Evolutionary conservation across 2,888 invertebrate species (phyloP), one percentile per base, ranked within the genome.

Genomic region (Drosophila peninsularis): DNA sequence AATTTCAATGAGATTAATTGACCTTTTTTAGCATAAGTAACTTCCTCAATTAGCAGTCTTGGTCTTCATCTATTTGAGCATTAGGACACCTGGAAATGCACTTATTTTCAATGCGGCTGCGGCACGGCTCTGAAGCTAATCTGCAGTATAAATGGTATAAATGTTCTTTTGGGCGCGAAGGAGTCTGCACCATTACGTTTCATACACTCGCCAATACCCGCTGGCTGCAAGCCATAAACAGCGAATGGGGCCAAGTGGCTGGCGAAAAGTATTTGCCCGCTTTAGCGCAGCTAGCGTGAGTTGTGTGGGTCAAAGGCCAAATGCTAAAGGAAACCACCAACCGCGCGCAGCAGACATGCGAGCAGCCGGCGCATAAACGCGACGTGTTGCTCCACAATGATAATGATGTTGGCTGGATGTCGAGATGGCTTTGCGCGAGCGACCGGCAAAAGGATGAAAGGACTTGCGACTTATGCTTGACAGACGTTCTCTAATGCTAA

Each of bases 281-380:
- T 55, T 60, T 39, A 57, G 47, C 52, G 65, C 71, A 75, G 54
- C 55, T 73, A 13, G 65, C 57, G 60, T 36, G 54, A 60, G 49
- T 36, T 60, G 71, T 62, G 42, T 53, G 62, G 72, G 87, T 80
- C 83, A 80, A 75, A 77, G 72, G 58, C 36, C 62, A 65, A 67
- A 71, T 71, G 86, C 68, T 65, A 74, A 68, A 68, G 70, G 61
- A 71, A 83, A 77, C 87, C 87, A 87, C 81, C 70, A 75, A 49
- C 56, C 61, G 68, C 56, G 45, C 49, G 47, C 37, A 55, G 44
- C 62, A 58, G 63, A 66, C 79, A 82, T 80, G 75, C 82, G 70
- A 78, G 72, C 78, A 81, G 50, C 53, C 65, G 69, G 65, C 62
- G 64, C 75, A 80, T 71, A 75, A 69, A 68, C 88, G 73, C 68